Base-by-base conservation (phyloP, 2,797 vertebrate genomes). In the Gymnodraco acuticeps region DNA sequence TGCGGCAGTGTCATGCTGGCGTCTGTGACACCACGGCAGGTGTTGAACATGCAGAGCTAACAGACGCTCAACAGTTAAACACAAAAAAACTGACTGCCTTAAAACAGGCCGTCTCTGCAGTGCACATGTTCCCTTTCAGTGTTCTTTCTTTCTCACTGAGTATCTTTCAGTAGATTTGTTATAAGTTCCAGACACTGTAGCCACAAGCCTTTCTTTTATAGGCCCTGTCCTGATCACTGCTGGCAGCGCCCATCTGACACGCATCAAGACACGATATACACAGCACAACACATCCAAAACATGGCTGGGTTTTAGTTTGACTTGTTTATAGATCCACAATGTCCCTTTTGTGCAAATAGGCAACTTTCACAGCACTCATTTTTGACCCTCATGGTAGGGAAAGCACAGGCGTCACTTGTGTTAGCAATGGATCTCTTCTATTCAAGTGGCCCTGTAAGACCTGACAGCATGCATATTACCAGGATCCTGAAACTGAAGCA, bases 11-110 rank as follows among this genome's bases (percentile, higher is more conserved):
- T 50, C 53, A 73, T 23, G 14, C 23, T 54, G 50, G 47, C 43
- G 51, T 77, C 61, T 55, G 43, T 74, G 64, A 53, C 4, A 41
- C 8, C 33, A 38, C 33, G 33, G 20, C 66, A 73, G 64, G 54
- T 59, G 63, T 53, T 54, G 11, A 77, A 74, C 47, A 64, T 72
- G 66, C 50, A 65, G 60, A 41, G 42, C 54, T 27, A 59, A 80
- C 51, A 74, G 23, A 69, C 17, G 45, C 42, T 15, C 14, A 46
- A 46, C 12, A 31, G 10, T 63, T 55, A 5, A 69, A 59, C 68
- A 52, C n/a, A 7, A 56, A 12, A 45, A n/a, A 9, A 46, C 12
- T 9, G 51, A 15, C 43, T 54, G 23, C 15, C 19, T 46, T 51
- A 20, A 58, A 58, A 51, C 38, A 59, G 3, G 52, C 48, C 13